A percentile compares a stretch with the other conserved stretches of the same genome.
Conservation (phyloP, 2,113 vertebrate genomes). For the Verasper variegatus region DNA sequence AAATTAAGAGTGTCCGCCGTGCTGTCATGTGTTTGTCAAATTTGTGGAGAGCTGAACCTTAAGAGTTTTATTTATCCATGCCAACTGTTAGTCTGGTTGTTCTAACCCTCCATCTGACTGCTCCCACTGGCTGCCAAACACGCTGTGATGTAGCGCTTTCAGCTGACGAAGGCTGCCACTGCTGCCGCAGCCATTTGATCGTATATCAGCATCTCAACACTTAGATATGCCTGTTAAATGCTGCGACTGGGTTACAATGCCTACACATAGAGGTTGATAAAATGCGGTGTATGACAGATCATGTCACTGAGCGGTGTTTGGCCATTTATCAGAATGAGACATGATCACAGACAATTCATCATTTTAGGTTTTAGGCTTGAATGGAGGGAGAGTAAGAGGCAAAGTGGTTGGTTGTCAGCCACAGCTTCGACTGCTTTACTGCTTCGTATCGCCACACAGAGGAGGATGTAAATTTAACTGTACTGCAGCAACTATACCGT, state of each 20-base stretch:
- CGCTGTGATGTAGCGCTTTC: constrained; percentile 67
- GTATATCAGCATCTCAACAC: constrained; percentile 62
- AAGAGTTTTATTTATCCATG: constrained; percentile 57
- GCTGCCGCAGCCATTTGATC: constrained; percentile 70
- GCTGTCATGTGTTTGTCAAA: constrained; percentile 64
- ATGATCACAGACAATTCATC: constrained; percentile 47
- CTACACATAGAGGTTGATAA: constrained; percentile 40
- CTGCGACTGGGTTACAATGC: constrained; percentile 43
- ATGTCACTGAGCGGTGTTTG: constrained; percentile 30
- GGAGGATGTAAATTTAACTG: constrained; percentile 19
- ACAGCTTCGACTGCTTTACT: constrained; percentile 2
- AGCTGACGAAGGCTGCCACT: constrained; percentile 67
- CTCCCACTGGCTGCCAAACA: constrained; percentile 71
- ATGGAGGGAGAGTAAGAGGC: constrained; percentile 5
- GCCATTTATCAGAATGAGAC: constrained; percentile 48
- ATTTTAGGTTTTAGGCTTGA: constrained; percentile 31
- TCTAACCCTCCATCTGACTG: constrained; percentile 78
- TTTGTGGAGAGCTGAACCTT: constrained; percentile 62
- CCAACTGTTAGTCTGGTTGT: constrained; percentile 75
- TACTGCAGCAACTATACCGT: constrained; percentile 29
- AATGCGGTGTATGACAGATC: constrained; percentile 48
- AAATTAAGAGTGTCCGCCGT: constrained; percentile 10
- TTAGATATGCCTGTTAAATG: constrained; percentile 57
- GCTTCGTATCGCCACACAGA: not conserved
- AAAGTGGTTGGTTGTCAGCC: constrained; percentile 21